These are phyloP conservation scores for Sebastes schlegelii DNA, from an alignment of 2,113 vertebrate species.

Conservation along the genomic window DNA sequence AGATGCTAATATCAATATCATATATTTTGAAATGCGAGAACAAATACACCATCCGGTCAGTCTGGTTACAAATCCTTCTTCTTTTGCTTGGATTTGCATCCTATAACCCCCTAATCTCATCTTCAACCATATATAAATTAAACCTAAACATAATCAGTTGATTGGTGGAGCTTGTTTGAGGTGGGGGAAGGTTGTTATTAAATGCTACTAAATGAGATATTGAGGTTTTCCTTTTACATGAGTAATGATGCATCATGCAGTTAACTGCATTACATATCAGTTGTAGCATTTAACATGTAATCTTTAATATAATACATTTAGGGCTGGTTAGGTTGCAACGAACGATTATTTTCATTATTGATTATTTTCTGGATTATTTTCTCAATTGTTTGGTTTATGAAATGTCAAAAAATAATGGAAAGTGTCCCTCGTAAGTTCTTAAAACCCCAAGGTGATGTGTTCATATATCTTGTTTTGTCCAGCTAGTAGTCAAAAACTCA, in stretches of 20 bases:
- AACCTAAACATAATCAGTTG: background rate
- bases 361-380: background rate
- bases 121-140: background rate
- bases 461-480: background rate
- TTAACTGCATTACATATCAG: background rate
- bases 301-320: background rate
- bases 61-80: background rate
- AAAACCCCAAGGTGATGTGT: background rate
- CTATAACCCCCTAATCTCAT: background rate
- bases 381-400: background rate
- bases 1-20: background rate
- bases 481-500: background rate
- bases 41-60: background rate
- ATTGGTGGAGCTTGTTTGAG: background rate
- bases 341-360: background rate
- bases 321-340: background rate
- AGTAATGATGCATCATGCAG: background rate
- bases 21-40: background rate
- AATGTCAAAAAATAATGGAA: background rate
- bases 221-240: background rate
- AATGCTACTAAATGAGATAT: background rate
- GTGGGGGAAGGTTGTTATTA: background rate
- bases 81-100: background rate
- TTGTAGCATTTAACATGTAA: background rate
- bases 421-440: background rate